phyloP scores from a whole-genome alignment of 2,888 invertebrate genomes.

The Stomorhina lunata region DNA sequence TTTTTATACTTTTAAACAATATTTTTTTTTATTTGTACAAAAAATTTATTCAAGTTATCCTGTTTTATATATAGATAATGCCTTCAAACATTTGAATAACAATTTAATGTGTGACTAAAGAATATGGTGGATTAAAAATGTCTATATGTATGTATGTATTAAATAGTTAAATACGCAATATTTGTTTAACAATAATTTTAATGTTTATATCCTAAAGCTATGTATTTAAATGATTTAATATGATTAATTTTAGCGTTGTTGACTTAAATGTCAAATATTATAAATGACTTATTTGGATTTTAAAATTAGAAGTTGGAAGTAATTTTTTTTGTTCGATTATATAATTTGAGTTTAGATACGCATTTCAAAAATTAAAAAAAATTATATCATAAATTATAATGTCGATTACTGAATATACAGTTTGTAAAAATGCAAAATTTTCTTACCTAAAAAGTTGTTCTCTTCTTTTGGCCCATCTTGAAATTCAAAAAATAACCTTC shows the following conservation, averaged over 20 bases:
- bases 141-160: neutral
- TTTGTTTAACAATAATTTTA: neutral
- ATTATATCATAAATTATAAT: no score
- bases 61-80: neutral
- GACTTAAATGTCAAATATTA: neutral
- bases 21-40: neutral
- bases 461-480: no score
- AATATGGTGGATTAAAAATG: neutral
- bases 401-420: no score
- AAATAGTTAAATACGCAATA: neutral
- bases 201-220: neutral
- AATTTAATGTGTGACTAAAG: neutral
- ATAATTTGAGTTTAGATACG: neutral
- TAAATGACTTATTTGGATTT: neutral
- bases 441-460: neutral
- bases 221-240: neutral
- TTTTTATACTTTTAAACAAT: conserved; percentile 1
- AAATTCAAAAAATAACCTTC: no score
- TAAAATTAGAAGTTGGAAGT: neutral
- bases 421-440: no score
- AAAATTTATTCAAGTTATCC: neutral
- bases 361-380: neutral
- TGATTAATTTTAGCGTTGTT: neutral
- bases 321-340: neutral
- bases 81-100: neutral